Percentiles rank a stretch among this genome's conserved stretches.
Evolutionary conservation across 1,140 invertebrate species (phyloP).

Genomic region (Solen grandis): DNA sequence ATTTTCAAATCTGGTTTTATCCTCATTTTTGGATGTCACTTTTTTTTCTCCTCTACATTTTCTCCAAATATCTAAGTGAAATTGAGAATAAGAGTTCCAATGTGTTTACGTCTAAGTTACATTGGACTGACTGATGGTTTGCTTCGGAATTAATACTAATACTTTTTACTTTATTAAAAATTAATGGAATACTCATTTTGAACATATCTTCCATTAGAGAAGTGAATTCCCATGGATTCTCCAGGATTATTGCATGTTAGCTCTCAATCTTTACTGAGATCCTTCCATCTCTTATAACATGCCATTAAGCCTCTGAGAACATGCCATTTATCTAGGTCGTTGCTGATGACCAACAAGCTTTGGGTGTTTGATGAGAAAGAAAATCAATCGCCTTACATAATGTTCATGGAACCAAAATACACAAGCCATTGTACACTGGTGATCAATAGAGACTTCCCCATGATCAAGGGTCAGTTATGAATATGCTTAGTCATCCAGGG

Average conservation of each 20-base stretch:
- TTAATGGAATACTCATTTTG: background rate
- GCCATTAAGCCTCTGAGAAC: slow-evolving; percentile 11
- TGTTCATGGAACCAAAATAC: slow-evolving; percentile 50
- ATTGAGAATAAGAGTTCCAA: no score
- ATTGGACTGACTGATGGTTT: no score
- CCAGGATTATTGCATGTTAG: background rate
- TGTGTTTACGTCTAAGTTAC: no score
- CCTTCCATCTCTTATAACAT: background rate
- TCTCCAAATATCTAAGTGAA: no score
- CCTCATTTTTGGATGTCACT: no score
- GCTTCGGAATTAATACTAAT: background rate
- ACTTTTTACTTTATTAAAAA: background rate
- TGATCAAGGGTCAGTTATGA: slow-evolving; percentile 34
- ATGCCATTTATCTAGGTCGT: slow-evolving; percentile 55
- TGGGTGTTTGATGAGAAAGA: slow-evolving; percentile 47
- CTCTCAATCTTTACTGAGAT: background rate
- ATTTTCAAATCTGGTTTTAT: no score
- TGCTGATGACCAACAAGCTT: slow-evolving; percentile 54
- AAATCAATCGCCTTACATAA: slow-evolving; percentile 59
- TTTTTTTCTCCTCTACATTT: no score
- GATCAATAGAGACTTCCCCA: background rate
- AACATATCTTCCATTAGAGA: background rate
- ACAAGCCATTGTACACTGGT: background rate
- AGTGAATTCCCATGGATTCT: background rate
- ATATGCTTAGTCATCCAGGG: slow-evolving; percentile 51